Evolutionary conservation across 2,113 vertebrate species (phyloP), one percentile per base, ranked within the genome.

Genomic region (Sinosuthora webbiana): DNA sequence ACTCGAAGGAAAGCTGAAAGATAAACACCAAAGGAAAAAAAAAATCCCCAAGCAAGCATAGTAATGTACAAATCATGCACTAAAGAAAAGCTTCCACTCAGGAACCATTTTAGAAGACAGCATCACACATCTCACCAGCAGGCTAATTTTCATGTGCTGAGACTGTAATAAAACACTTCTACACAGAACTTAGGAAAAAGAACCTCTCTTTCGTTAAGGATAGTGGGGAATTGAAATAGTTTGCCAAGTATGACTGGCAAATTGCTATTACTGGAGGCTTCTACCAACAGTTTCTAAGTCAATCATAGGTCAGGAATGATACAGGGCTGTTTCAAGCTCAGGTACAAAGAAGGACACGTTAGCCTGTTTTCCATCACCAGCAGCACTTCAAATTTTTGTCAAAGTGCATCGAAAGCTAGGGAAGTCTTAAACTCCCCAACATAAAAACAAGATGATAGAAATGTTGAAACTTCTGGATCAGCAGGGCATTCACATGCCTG

Each of bases 401-500:
- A 7, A 27, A 3, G 12, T 17, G 10, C 23, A 47, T 15, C 27
- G 70, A 69, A 91, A 82, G 4, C 44, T n/a, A 55, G 19, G 25
- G 15, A 77, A 60, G 30, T 42, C 41, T 77, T 49, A 59, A 13
- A 15, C 15, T 45, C 7, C 35, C 7, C 13, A 59, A 3, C 5
- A 37, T 9, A 12, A 47, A 69, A 85, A 62, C 6, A 47, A 42
- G 20, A 65, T 3, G 9, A 68, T 16, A 69, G 17, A 37, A 49
- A 63, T 21, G 27, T 5, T 67, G n/a, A 28, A 44, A 21, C 59
- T 4, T 2, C 12, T 77, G 39, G 24, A 88, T 57, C 27, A 69
- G 39, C 59, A 39, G 0, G 0, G 6, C 15, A 59, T 25, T 37
- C 6, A 2, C 1, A 4, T 3, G 9, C 31, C 47, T 84, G 49